phyloP scores from a whole-genome alignment of 2,113 vertebrate species.

The Globicephala melas region DNA sequence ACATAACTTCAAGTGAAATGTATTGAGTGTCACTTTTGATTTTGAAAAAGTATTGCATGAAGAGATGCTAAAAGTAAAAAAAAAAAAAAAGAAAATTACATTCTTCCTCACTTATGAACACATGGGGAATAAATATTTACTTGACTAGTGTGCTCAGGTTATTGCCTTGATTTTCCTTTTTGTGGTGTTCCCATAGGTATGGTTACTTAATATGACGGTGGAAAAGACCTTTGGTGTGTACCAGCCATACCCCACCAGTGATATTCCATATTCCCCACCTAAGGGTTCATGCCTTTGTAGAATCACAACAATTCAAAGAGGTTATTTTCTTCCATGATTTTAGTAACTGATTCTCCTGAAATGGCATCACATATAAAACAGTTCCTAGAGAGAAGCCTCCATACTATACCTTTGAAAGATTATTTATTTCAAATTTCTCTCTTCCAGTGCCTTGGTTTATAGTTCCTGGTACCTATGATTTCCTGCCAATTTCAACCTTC shows the following conservation, averaged over 20 bases:
- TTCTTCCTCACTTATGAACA: neutral
- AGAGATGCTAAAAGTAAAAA: neutral
- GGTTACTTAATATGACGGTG: neutral
- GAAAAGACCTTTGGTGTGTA: neutral
- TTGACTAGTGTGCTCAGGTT: neutral
- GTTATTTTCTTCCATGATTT: neutral
- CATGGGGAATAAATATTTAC: neutral
- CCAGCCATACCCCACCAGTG: fast-evolving
- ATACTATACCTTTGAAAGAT: neutral
- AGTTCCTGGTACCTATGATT: neutral
- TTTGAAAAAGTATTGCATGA: neutral
- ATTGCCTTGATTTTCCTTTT: neutral
- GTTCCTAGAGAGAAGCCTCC: neutral
- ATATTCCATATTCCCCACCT: neutral
- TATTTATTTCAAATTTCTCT: neutral
- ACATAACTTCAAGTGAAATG: neutral
- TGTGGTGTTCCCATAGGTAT: neutral
- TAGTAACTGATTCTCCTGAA: neutral
- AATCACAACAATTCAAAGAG: neutral
- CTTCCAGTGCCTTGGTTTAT: neutral
- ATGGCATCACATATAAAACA: neutral
- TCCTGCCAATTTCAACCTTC: neutral
- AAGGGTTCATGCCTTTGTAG: neutral
- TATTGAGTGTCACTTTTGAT: neutral
- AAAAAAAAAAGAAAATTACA: neutral